A percentile compares a stretch with the other conserved stretches of the same genome.
phyloP scores from a whole-genome alignment of 2,797 vertebrate genomes.

The Micrastur ruficollis region DNA sequence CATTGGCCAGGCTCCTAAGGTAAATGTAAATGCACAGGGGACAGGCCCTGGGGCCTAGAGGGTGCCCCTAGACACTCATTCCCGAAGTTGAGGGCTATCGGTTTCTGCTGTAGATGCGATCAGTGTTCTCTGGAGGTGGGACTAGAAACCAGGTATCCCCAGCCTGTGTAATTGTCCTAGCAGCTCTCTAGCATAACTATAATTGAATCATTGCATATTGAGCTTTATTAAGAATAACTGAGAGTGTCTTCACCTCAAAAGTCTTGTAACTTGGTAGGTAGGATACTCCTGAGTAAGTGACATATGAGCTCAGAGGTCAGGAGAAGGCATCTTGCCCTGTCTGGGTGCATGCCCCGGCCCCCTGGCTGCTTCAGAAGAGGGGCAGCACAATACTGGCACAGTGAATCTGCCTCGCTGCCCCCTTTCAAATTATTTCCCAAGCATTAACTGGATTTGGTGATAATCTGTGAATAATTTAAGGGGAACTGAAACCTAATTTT shows the following conservation, averaged over 20 bases:
- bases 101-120: background rate
- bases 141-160: background rate
- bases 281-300: background rate
- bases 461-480: background rate
- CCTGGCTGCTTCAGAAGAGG: background rate
- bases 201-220: background rate
- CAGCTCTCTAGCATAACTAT: background rate
- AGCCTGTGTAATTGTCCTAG: background rate
- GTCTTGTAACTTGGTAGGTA: background rate
- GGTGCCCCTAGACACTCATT: background rate
- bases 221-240: background rate
- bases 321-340: background rate
- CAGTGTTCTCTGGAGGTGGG: background rate
- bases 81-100: background rate
- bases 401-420: fast-evolving
- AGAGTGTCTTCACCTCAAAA: background rate
- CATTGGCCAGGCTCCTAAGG: background rate
- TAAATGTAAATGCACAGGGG: background rate
- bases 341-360: background rate
- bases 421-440: background rate
- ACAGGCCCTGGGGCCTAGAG: background rate
- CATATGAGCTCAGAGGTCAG: background rate
- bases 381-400: fast-evolving
- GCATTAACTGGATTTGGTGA: background rate
- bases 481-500: background rate